Base-by-base conservation (phyloP, 2,797 vertebrate species). In the Iguana delicatissima region DNA sequence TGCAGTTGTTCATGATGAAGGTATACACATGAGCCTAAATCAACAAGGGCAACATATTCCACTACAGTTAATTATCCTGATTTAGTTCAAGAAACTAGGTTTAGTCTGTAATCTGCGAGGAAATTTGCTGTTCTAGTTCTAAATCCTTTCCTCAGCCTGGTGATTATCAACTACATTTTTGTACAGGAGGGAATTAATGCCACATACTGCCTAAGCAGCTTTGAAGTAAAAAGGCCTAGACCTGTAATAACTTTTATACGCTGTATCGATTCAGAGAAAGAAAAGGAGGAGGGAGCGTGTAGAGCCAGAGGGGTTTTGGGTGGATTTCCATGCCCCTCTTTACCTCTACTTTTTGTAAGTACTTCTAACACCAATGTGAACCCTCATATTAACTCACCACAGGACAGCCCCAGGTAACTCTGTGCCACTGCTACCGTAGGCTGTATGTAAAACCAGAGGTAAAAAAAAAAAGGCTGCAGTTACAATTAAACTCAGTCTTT, bases 181-280 rank as follows among this genome's bases (percentile, higher is more conserved):
- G 96, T 98, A 96, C 97, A 97, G 97, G 97, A 98, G 97, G 97
- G 97, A 98, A 98, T 98, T 98, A 98, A 97, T 97, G 97, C 97
- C 97, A 97, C 97, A 97, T 97, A 97, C 95, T 55, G 96, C 94
- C 95, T 98, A 98, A 99, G 98, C 98, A 95, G 98, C 98, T 99
- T 98, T 98, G 96, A 97, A 96, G 96, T 96, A 96, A 95, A 96
- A 97, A 96, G 95, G 95, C 95, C 96, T 95, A 95, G 96, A 95
- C 96, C 96, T 96, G 96, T 98, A 98, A 98, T 97, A 98, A 98
- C 97, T 98, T 97, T 96, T 95, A 94, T 93, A 86, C 86, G 82
- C 86, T 57, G 92, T 95, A 95, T 96, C 93, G 95, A 96, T 95
- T 96, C 84, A 52, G 87, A 86, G 82, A 92, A 59, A 91, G 0